Percentiles rank a stretch among this genome's conserved stretches.
phyloP scores from a whole-genome alignment of 2,888 invertebrate species.

The Chrysina gloriosa region DNA sequence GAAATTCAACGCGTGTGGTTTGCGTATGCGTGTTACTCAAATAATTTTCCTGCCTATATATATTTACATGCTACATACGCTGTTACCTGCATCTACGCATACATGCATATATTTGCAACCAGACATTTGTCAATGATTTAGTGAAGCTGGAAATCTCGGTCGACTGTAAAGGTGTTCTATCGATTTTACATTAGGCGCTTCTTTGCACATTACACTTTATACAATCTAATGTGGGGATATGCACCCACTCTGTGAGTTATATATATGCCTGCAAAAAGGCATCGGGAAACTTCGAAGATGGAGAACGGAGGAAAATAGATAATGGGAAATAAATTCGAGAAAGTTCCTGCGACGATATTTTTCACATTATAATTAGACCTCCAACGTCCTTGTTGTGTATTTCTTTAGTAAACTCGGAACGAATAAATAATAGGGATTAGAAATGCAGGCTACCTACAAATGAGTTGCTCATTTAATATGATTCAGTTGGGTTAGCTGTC shows the following conservation, averaged over 20 bases:
- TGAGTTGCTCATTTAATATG: neutral
- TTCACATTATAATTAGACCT: constrained; percentile 63
- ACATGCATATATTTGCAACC: neutral
- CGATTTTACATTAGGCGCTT: constrained; percentile 68
- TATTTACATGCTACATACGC: neutral
- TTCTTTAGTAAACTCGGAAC: neutral
- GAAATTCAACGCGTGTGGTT: neutral
- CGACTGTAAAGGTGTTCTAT: constrained; percentile 66
- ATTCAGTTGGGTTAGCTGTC: too few relatives aligned
- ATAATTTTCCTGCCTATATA: neutral
- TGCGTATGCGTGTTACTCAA: neutral
- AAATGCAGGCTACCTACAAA: neutral
- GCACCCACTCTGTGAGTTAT: constrained; percentile 64
- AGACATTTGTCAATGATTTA: constrained; percentile 59
- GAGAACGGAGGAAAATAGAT: constrained; percentile 65
- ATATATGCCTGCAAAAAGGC: constrained; percentile 55
- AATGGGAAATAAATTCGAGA: constrained; percentile 66
- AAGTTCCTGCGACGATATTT: constrained; percentile 63
- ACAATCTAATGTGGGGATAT: constrained; percentile 67
- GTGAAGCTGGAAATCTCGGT: constrained; percentile 62
- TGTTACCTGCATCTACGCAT: neutral
- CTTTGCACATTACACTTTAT: constrained; percentile 68
- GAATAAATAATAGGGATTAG: neutral
- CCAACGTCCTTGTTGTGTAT: neutral
- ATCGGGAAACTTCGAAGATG: constrained; percentile 57